Percentiles rank a stretch among this genome's conserved stretches.
phyloP scores from a whole-genome alignment of 2,888 invertebrate genomes.

The Agrilus mali region DNA sequence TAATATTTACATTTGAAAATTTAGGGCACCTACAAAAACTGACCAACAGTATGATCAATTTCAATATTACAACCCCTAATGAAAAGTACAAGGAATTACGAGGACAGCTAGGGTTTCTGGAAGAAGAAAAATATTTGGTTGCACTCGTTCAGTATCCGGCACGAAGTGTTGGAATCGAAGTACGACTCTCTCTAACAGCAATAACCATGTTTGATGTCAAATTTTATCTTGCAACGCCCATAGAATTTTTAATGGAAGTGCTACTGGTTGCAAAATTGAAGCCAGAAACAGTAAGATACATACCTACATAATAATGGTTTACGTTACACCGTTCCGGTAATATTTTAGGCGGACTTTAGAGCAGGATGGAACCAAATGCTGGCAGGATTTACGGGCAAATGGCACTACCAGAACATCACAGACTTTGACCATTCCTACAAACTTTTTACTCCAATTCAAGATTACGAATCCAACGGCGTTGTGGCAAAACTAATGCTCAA shows the following conservation, averaged over 20 bases:
- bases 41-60: slow-evolving; percentile 60
- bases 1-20: slow-evolving; percentile 4
- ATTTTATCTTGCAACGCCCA: slow-evolving; percentile 59
- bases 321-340: no score
- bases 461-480: slow-evolving; percentile 64
- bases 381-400: slow-evolving; percentile 66
- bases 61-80: slow-evolving; percentile 64
- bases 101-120: slow-evolving; percentile 60
- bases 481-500: slow-evolving; percentile 56
- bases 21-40: slow-evolving; percentile 54
- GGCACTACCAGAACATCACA: slow-evolving; percentile 53
- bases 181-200: slow-evolving; percentile 47
- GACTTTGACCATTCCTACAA: slow-evolving; percentile 70
- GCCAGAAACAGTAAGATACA: slow-evolving; percentile 43
- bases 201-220: slow-evolving; percentile 60
- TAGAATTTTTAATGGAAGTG: slow-evolving; percentile 54
- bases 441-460: slow-evolving; percentile 64
- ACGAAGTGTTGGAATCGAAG: slow-evolving; percentile 57
- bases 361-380: slow-evolving; percentile 63
- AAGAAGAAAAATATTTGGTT: slow-evolving; percentile 55
- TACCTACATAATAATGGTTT: slow-evolving; percentile 3
- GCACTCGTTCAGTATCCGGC: slow-evolving; percentile 58
- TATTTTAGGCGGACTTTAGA: slow-evolving; percentile 52
- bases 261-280: slow-evolving; percentile 57
- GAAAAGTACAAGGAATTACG: slow-evolving; percentile 51